phyloP scores from a whole-genome alignment of 2,113 vertebrate species.

The Panthera tigris region DNA sequence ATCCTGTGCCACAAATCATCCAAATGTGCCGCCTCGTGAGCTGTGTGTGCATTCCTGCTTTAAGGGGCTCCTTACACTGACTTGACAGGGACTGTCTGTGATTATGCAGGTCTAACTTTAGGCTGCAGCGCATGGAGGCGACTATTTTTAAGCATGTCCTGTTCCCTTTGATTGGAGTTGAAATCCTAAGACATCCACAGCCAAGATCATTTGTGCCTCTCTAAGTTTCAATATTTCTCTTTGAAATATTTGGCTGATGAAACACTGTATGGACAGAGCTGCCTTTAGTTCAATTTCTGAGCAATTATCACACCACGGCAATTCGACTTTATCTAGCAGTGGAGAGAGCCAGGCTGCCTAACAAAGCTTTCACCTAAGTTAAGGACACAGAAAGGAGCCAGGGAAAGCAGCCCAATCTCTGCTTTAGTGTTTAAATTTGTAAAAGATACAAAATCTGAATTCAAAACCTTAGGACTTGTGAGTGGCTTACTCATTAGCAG shows the following conservation, averaged over 20 bases:
- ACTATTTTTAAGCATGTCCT: constrained; percentile 58
- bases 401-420: neutral
- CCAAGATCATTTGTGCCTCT: neutral
- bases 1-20: constrained; percentile 55
- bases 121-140: neutral
- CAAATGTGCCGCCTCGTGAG: neutral
- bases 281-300: neutral
- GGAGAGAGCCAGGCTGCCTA: neutral
- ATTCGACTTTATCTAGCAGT: constrained; percentile 12
- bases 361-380: neutral
- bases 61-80: neutral
- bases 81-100: neutral
- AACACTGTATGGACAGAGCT: neutral
- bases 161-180: constrained; percentile 35
- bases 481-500: constrained; percentile 51
- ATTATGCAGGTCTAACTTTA: neutral
- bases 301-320: constrained; percentile 22
- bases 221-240: constrained; percentile 58
- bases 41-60: neutral
- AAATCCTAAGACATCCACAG: constrained; percentile 49
- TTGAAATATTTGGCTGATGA: constrained; percentile 54
- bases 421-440: constrained; percentile 16
- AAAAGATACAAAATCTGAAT: constrained; percentile 44
- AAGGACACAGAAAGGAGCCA: neutral
- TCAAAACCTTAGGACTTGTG: constrained; percentile 51